Percentiles rank a stretch among this genome's conserved stretches.
Evolutionary conservation across 2,113 vertebrate species (phyloP).

Genomic region (Hoplias malabaricus): DNA sequence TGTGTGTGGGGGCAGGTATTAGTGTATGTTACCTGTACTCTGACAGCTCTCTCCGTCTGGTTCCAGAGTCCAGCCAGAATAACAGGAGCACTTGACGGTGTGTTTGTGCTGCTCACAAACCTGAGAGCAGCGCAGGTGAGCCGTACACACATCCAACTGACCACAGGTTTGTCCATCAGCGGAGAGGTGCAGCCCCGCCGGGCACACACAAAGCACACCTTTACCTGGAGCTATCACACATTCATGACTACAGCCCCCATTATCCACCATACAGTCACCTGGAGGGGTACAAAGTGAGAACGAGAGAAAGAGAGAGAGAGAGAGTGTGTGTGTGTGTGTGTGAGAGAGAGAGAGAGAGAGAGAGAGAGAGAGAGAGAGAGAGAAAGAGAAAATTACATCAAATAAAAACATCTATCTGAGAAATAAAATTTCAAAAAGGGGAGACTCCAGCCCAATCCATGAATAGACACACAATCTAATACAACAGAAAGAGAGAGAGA

Average conservation of each 20-base stretch:
- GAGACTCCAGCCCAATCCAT: too few relatives aligned
- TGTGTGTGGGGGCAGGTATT: constrained; percentile 4
- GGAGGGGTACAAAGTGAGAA: constrained; percentile 6
- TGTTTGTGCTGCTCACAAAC: constrained; percentile 85
- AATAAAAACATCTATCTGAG: background rate
- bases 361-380: background rate
- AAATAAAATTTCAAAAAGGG: background rate
- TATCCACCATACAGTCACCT: constrained; percentile 83
- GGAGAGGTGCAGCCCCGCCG: constrained; percentile 74
- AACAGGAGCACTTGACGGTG: constrained; percentile 84
- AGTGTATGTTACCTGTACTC: constrained; percentile 73
- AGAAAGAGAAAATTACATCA: background rate
- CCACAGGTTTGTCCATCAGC: constrained; percentile 81
- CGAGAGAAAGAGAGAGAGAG: background rate
- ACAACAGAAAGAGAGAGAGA: too few relatives aligned
- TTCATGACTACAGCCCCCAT: constrained; percentile 85
- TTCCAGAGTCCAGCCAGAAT: constrained; percentile 82
- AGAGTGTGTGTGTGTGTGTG: background rate
- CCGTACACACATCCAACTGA: constrained; percentile 78
- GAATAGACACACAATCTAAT: background rate
- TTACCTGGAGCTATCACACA: constrained; percentile 82
- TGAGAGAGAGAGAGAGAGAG: background rate
- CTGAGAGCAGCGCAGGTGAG: constrained; percentile 83
- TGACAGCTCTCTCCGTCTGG: constrained; percentile 79
- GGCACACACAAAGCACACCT: constrained; percentile 82